A percentile compares a stretch with the other conserved stretches of the same genome.
These are phyloP conservation scores for Drosophila rellima DNA, from an alignment of 2,888 invertebrate genomes.

Conservation along the genomic window DNA sequence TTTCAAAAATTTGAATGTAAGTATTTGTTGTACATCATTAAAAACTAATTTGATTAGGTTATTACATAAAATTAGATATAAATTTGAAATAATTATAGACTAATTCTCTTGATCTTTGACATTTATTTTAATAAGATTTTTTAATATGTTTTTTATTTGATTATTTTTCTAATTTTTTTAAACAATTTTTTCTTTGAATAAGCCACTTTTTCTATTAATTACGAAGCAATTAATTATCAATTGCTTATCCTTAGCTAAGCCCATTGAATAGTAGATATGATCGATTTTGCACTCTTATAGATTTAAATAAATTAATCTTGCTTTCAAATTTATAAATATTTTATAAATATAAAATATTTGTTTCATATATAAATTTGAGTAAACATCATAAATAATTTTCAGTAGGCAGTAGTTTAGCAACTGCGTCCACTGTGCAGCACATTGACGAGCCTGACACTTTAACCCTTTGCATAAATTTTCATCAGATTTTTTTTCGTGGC, in stretches of 20 bases:
- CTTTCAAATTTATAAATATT: too few species aligned
- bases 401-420: neutral
- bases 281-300: too few species aligned
- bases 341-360: neutral
- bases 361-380: neutral
- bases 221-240: neutral
- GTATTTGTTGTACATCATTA: neutral
- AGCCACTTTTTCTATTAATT: neutral
- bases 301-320: too few species aligned
- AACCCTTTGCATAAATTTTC: constrained; percentile 79
- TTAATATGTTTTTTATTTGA: too few species aligned
- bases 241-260: too few species aligned
- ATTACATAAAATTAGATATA: neutral
- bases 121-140: too few species aligned
- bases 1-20: neutral
- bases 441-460: constrained; percentile 62
- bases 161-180: neutral
- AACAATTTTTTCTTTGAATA: neutral
- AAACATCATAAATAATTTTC: neutral
- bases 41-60: neutral
- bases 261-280: neutral
- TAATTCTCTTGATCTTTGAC: too few species aligned
- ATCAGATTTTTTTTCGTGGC: constrained; percentile 56
- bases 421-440: constrained; percentile 55
- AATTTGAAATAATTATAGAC: too few species aligned